A percentile compares a stretch with the other conserved stretches of the same genome.
phyloP scores from a whole-genome alignment of 1,140 invertebrate genomes.

The Colletes latitarsis region DNA sequence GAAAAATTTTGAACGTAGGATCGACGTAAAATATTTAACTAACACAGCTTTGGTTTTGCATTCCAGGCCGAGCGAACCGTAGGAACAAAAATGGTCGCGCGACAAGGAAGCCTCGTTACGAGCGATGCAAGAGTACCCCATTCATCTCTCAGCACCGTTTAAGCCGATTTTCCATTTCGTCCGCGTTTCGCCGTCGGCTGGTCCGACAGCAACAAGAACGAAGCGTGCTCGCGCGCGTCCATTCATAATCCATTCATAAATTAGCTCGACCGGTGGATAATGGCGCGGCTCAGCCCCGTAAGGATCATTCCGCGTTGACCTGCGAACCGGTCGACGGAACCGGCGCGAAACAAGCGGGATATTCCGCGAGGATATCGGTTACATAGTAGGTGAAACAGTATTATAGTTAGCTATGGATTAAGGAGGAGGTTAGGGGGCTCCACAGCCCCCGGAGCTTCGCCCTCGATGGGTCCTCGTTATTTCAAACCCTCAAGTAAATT shows the following conservation, averaged over 20 bases:
- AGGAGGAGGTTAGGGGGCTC: too few species aligned
- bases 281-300: slow-evolving; percentile 30
- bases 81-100: not conserved
- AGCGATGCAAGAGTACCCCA: not conserved
- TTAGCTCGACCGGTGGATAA: slow-evolving; percentile 59
- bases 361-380: too few species aligned
- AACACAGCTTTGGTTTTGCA: not conserved
- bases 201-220: slow-evolving; percentile 6
- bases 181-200: slow-evolving; percentile 11
- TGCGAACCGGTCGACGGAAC: slow-evolving; percentile 30
- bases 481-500: too few species aligned
- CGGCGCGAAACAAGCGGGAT: not conserved
- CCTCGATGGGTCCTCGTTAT: too few species aligned
- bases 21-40: too few species aligned
- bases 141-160: slow-evolving; percentile 41
- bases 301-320: slow-evolving; percentile 51
- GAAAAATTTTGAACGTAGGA: too few species aligned
- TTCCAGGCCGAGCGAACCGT: too few species aligned
- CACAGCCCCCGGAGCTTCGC: too few species aligned
- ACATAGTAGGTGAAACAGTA: slow-evolving; percentile 1
- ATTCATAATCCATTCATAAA: slow-evolving; percentile 70
- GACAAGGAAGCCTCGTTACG: slow-evolving; percentile 48
- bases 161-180: slow-evolving; percentile 39
- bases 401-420: too few species aligned
- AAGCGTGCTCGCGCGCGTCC: slow-evolving; percentile 16